These are phyloP conservation scores for Eulithis testata DNA, from an alignment of 2,888 invertebrate genomes.

Conservation along the genomic window DNA sequence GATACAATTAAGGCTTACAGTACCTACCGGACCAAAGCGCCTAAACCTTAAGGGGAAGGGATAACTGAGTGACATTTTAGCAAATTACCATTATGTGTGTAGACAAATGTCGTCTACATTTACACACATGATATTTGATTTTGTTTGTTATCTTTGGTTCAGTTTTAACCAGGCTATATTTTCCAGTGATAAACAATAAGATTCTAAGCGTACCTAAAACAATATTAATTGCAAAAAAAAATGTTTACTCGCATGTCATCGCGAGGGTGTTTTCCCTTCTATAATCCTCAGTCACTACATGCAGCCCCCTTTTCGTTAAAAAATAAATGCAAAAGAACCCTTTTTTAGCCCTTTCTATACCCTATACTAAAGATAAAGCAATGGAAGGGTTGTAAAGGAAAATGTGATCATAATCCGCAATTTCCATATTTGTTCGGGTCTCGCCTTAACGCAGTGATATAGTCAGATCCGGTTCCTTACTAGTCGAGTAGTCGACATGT, in stretches of 20 bases:
- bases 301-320: conserved; percentile 60
- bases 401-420: conserved; percentile 74
- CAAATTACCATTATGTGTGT: too few relatives aligned
- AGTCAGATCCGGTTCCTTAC: conserved; percentile 45
- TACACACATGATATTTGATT: too few relatives aligned
- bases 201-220: not conserved
- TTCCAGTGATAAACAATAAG: not conserved
- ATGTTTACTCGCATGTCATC: conserved; percentile 67
- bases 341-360: conserved; percentile 56
- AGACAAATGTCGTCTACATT: too few relatives aligned
- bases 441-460: conserved; percentile 50
- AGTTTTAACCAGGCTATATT: too few relatives aligned
- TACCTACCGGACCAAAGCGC: too few relatives aligned
- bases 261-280: conserved; percentile 45
- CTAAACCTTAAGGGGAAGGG: too few relatives aligned
- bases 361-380: conserved; percentile 62
- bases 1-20: too few relatives aligned
- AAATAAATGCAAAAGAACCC: conserved; percentile 62
- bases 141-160: too few relatives aligned
- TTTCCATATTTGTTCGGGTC: conserved; percentile 69
- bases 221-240: conserved; percentile 27
- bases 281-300: conserved; percentile 60
- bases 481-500: too few relatives aligned
- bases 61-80: too few relatives aligned
- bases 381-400: conserved; percentile 68